phyloP scores from a whole-genome alignment of 2,113 vertebrate genomes.

The Genyomyrus donnyi region DNA sequence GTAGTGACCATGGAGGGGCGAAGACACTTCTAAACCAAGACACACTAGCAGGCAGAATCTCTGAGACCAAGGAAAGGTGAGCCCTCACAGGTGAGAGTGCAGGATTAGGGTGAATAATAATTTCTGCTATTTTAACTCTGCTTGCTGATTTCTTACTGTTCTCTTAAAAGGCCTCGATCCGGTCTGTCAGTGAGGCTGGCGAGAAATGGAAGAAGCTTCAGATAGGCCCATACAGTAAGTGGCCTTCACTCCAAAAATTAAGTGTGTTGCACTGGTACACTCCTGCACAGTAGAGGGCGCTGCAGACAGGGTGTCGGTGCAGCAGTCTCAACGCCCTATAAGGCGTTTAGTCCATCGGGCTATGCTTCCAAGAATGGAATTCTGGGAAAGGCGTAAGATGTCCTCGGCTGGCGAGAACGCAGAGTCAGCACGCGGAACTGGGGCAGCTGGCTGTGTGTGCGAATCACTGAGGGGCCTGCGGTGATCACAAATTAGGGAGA shows the following conservation, averaged over 20 bases:
- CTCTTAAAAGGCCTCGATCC: neutral
- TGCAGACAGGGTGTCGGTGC: neutral
- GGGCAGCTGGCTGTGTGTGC: neutral
- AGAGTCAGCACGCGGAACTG: constrained; percentile 1
- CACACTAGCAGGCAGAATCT: neutral
- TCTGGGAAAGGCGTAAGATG: neutral
- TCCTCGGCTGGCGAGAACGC: neutral
- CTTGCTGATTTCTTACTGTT: neutral
- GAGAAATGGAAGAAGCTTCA: neutral
- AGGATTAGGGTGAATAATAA: neutral
- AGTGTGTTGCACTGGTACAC: neutral
- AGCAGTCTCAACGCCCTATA: neutral
- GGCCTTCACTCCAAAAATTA: neutral
- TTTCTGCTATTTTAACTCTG: neutral
- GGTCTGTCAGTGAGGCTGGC: neutral
- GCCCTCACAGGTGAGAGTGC: neutral
- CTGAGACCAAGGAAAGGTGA: neutral
- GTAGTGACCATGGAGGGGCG: neutral
- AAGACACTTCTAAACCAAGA: neutral
- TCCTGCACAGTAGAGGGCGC: neutral
- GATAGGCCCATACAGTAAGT: neutral
- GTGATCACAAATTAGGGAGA: neutral
- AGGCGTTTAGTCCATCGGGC: neutral
- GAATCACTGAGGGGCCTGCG: neutral
- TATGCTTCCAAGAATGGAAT: neutral